Percentiles rank a stretch among this genome's conserved stretches.
Conservation (phyloP, 2,888 invertebrate species). For the Malacosoma neustria region DNA sequence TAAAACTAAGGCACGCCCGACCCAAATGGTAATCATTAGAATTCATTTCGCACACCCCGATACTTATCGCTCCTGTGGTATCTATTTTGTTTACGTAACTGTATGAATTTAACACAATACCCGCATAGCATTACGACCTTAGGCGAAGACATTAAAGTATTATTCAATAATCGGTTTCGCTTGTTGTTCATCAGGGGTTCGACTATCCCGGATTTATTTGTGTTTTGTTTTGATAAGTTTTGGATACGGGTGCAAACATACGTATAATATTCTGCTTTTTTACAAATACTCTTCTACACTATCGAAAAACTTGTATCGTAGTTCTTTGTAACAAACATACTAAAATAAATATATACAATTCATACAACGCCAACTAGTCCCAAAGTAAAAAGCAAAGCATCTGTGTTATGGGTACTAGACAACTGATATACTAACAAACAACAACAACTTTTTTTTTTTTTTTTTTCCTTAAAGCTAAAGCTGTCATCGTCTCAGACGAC, state of each 20-base stretch:
- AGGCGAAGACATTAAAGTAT: conserved; percentile 15
- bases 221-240: conserved; percentile 7
- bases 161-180: conserved; percentile 16
- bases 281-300: too few relatives aligned
- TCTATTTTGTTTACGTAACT: conserved; percentile 27
- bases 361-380: too few relatives aligned
- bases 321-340: too few relatives aligned
- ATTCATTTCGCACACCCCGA: conserved; percentile 34
- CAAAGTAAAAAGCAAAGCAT: too few relatives aligned
- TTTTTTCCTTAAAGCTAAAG: too few relatives aligned
- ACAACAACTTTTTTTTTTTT: too few relatives aligned
- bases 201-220: conserved; percentile 12
- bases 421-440: too few relatives aligned
- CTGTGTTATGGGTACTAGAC: too few relatives aligned
- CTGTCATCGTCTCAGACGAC: too few relatives aligned
- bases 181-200: conserved; percentile 4
- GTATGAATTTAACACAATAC: conserved; percentile 19
- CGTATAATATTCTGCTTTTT: too few relatives aligned
- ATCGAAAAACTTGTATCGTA: too few relatives aligned
- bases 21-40: conserved; percentile 30
- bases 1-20: conserved; percentile 19
- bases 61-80: conserved; percentile 27
- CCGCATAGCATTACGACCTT: conserved; percentile 13
- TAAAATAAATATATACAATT: too few relatives aligned
- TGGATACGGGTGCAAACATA: not conserved